Base-by-base conservation (phyloP, 2,888 invertebrate species). In the Drosophila mettleri region DNA sequence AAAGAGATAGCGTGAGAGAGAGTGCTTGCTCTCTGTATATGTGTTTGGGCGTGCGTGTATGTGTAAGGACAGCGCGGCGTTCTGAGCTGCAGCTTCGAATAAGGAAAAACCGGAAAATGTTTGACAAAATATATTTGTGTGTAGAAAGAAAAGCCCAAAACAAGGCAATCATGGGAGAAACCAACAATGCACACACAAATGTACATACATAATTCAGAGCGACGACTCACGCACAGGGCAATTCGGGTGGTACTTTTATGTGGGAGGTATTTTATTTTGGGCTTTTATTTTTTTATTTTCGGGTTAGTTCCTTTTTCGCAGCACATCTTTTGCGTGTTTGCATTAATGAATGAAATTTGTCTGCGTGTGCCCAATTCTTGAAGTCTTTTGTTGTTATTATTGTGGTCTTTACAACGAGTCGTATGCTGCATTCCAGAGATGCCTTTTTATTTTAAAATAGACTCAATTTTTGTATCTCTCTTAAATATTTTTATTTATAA, bases 51-150 rank as follows among this genome's bases (percentile, higher is more conserved):
- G 24, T 51, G 34, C 22, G 46, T 67, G 66, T 43, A 63, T 67
- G 60, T 68, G 79, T 59, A 68, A 88, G 70, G 74, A 74, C 48
- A 62, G 69, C 39, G 66, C 60, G 75, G 60, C 58, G 54, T 75
- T 69, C 43, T 69, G 58, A 74, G 73, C 62, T 84, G 87, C 87
- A 87, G 74, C 68, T 73, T 78, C 69, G 48, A 89, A 89, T 74
- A 82, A 82, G 88, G 89, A 88, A 86, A 87, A 89, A 82, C 88
- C 86, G 86, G 88, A 86, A 74, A 82, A 80, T 79, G 75, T 70
- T 86, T 81, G 69, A 80, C 79, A 80, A 85, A 73, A 80, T 75
- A 60, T 70, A 60, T 58, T 51, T 64, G 54, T 58, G 38, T 63
- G 53, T 45, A 66, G 61, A 68, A 27, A 45, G 74, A 74, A 73